These are phyloP conservation scores for Xenops minutus DNA, from an alignment of 2,797 vertebrate genomes.

Conservation along the genomic window DNA sequence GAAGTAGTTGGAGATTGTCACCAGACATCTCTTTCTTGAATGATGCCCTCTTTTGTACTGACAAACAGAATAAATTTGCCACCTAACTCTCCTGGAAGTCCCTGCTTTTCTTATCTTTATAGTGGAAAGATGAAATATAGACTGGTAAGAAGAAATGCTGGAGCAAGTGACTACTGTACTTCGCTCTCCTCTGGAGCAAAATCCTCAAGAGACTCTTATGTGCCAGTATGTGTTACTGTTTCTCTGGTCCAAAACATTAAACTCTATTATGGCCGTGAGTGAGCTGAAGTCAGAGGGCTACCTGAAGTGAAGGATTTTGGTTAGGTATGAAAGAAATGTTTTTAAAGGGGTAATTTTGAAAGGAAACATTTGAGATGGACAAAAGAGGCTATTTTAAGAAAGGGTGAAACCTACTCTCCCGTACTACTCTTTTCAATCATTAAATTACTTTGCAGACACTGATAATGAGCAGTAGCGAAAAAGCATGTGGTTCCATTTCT, in stretches of 20 bases:
- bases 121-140: neutral
- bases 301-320: neutral
- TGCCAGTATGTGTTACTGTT: neutral
- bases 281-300: neutral
- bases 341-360: neutral
- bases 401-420: neutral
- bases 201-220: neutral
- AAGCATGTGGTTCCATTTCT: accelerated
- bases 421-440: neutral
- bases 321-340: neutral
- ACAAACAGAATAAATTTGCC: neutral
- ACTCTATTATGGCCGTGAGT: neutral
- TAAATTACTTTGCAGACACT: neutral
- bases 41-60: accelerated
- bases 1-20: neutral
- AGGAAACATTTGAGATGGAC: neutral
- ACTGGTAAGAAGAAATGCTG: neutral
- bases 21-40: neutral
- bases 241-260: neutral
- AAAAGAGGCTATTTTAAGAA: neutral
- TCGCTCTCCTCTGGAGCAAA: neutral
- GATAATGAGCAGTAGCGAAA: neutral
- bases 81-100: neutral
- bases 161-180: neutral
- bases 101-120: neutral